Conservation (phyloP, 2,888 invertebrate species). For the Spisula subtruncata region DNA sequence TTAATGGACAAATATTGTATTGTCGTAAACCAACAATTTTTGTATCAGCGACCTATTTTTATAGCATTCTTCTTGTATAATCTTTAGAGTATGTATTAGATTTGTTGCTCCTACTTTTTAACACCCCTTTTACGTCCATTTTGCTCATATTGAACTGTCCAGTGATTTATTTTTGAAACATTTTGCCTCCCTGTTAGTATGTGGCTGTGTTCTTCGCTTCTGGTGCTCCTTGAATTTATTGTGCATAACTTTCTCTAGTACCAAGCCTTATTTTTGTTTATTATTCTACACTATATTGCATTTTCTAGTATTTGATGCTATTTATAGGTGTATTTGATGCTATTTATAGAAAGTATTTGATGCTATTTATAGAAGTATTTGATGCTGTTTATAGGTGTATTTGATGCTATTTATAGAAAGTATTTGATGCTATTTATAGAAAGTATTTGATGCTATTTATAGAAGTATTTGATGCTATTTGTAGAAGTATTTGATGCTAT, state of each 20-base stretch:
- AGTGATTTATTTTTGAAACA: not conserved
- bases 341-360: slow-evolving; percentile 11
- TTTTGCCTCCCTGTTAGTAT: slow-evolving; percentile 5
- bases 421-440: not conserved
- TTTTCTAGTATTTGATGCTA: not conserved
- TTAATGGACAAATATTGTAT: not conserved
- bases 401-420: slow-evolving; percentile 1
- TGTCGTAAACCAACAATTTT: not conserved
- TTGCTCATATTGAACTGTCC: not conserved
- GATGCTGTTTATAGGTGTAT: slow-evolving; percentile 5
- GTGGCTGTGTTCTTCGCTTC: not conserved
- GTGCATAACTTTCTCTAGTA: not conserved
- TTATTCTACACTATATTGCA: not conserved
- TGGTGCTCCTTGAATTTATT: not conserved
- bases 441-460: slow-evolving; percentile 3
- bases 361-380: not conserved
- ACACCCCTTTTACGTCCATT: not conserved
- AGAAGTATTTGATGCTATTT: slow-evolving; percentile 1
- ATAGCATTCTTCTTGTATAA: not conserved
- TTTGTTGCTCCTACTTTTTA: not conserved
- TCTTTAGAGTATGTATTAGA: not conserved
- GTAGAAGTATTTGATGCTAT: slow-evolving; percentile 1
- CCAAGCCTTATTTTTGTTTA: slow-evolving; percentile 13
- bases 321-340: slow-evolving; percentile 5
- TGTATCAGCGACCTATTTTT: slow-evolving; percentile 18